Percentiles rank a stretch among this genome's conserved stretches.
Conservation (phyloP, 2,888 invertebrate genomes). For the Cancer borealis region DNA sequence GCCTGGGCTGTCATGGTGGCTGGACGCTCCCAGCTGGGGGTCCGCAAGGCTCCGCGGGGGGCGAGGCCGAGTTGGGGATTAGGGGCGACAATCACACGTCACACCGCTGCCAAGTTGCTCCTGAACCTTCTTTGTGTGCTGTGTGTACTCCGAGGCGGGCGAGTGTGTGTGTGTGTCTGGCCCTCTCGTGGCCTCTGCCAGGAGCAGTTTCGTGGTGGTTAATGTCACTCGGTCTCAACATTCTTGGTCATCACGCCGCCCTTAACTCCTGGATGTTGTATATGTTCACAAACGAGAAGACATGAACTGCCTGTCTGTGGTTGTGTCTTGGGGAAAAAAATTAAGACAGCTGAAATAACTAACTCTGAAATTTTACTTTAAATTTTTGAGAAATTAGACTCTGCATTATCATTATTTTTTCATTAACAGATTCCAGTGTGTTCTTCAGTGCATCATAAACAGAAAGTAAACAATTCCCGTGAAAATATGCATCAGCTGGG, state of each 20-base stretch:
- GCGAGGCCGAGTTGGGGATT: slow-evolving; percentile 24
- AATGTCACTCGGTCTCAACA: not conserved
- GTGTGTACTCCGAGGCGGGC: not conserved
- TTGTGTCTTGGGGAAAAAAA: not conserved
- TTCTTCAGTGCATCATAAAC: not conserved
- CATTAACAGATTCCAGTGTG: not conserved
- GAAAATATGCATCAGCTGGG: not conserved
- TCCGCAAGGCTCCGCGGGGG: not conserved
- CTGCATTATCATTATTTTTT: not conserved
- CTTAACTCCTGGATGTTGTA: not conserved
- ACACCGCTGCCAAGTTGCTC: slow-evolving; percentile 21
- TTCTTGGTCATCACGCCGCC: slow-evolving; percentile 12
- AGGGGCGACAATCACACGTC: slow-evolving; percentile 32
- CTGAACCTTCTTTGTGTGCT: not conserved
- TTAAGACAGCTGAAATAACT: not conserved
- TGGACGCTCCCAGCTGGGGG: slow-evolving; percentile 28
- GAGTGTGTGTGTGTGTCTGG: not conserved
- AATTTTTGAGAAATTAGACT: not conserved
- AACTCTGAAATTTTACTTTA: not conserved
- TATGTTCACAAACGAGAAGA: not conserved
- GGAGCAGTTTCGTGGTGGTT: not conserved
- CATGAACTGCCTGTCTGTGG: not conserved
- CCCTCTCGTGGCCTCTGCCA: not conserved
- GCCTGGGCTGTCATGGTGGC: slow-evolving; percentile 17
- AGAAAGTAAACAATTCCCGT: not conserved